Evolutionary conservation across 2,797 vertebrate genomes (phyloP).

Genomic region (Euthynnus affinis): DNA sequence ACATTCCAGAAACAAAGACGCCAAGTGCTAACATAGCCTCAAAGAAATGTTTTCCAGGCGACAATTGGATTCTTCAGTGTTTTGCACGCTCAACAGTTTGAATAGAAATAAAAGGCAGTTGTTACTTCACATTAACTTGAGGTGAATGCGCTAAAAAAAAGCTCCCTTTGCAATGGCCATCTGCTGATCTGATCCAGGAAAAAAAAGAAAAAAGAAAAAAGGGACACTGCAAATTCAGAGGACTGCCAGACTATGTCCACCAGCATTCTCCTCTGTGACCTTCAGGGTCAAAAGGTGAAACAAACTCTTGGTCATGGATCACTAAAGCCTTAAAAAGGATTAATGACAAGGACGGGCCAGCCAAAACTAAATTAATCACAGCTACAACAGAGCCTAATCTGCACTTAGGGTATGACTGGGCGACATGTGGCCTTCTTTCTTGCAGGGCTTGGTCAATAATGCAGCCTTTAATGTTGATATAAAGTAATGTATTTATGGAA

Average conservation of each 20-base stretch:
- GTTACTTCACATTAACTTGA: background rate
- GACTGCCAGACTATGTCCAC: background rate
- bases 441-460: background rate
- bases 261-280: conserved; percentile 12
- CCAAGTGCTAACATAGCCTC: conserved; percentile 28
- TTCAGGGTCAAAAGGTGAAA: conserved; percentile 51
- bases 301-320: conserved; percentile 22
- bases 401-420: conserved; percentile 9
- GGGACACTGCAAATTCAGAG: background rate
- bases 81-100: conserved; percentile 2
- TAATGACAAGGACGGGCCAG: conserved; percentile 29
- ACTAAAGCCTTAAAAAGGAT: conserved; percentile 34
- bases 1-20: conserved; percentile 8
- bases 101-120: conserved; percentile 39
- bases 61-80: conserved; percentile 18
- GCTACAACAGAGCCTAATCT: conserved; percentile 34
- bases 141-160: conserved; percentile 18
- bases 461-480: background rate
- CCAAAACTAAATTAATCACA: conserved; percentile 33
- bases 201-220: background rate
- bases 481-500: background rate
- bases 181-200: conserved; percentile 17
- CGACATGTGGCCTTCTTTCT: conserved; percentile 40
- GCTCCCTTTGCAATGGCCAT: conserved; percentile 19
- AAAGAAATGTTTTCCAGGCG: conserved; percentile 47